Evolutionary conservation across 1,140 invertebrate species (phyloP).

Genomic region (Drosophila saltans): DNA sequence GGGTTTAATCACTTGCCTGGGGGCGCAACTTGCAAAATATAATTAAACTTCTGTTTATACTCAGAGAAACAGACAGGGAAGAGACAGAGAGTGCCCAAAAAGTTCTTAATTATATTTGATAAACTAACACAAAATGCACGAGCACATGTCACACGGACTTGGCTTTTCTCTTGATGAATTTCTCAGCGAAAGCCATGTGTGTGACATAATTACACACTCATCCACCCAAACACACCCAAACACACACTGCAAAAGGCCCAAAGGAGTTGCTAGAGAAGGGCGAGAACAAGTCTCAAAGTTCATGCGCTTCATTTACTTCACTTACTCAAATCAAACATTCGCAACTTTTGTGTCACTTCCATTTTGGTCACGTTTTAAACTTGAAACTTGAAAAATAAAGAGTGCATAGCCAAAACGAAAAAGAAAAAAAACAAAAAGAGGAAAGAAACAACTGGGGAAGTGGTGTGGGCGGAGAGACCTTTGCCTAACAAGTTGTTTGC

Average conservation of each 20-base stretch:
- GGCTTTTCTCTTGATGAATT: constrained; percentile 8
- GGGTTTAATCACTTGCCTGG: constrained; percentile 55
- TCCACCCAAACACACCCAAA: no score
- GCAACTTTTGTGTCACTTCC: constrained; percentile 13
- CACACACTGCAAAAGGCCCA: constrained; percentile 41
- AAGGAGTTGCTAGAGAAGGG: constrained; percentile 12
- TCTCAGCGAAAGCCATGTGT: constrained; percentile 31
- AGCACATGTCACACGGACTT: constrained; percentile 66
- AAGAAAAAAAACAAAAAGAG: background rate
- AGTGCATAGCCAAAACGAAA: background rate
- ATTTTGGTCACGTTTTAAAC: constrained; percentile 73
- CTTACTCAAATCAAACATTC: constrained; percentile 41
- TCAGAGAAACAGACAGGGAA: background rate
- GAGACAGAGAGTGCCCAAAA: constrained; percentile 5
- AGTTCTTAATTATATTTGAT: constrained; percentile 79
- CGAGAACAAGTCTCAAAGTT: constrained; percentile 20
- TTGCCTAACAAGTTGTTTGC: constrained; percentile 70
- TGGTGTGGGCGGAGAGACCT: background rate
- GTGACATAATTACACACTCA: constrained; percentile 62
- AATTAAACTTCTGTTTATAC: constrained; percentile 81
- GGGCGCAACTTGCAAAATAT: constrained; percentile 65
- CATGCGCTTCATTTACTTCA: constrained; percentile 57
- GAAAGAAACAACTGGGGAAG: background rate
- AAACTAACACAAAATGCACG: constrained; percentile 54
- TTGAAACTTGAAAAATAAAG: constrained; percentile 47